phyloP scores from a whole-genome alignment of 2,113 vertebrate species.

The Zosterops borbonicus region DNA sequence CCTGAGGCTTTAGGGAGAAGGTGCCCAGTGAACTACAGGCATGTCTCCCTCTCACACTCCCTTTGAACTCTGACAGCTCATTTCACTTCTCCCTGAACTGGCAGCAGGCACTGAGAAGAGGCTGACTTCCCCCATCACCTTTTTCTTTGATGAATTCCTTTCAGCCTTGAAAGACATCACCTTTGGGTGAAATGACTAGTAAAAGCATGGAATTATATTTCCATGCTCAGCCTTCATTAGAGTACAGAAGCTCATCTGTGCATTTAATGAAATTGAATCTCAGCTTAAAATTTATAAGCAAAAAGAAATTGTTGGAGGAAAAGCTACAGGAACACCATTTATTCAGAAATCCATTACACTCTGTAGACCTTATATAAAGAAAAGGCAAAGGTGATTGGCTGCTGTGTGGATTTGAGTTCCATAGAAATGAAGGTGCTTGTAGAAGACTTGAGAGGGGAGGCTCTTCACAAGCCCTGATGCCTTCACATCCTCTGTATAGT shows the following conservation, averaged over 20 bases:
- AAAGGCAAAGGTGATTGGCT: neutral
- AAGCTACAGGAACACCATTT: neutral
- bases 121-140: neutral
- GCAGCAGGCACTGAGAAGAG: neutral
- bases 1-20: neutral
- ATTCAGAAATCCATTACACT: neutral
- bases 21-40: neutral
- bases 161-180: neutral
- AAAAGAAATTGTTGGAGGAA: neutral
- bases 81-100: neutral
- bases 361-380: neutral
- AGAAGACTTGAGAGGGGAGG: neutral
- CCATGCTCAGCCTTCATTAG: neutral
- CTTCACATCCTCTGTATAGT: neutral
- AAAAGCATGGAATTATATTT: neutral
- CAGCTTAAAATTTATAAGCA: neutral
- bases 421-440: neutral
- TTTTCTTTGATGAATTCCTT: neutral
- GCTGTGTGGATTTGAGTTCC: neutral
- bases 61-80: neutral
- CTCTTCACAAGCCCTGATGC: accelerated
- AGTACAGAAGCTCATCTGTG: neutral
- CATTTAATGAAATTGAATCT: neutral
- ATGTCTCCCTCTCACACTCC: neutral
- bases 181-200: neutral